Percentiles rank a stretch among this genome's conserved stretches.
phyloP scores from a whole-genome alignment of 2,113 vertebrate species.

The Carassius carassius region DNA sequence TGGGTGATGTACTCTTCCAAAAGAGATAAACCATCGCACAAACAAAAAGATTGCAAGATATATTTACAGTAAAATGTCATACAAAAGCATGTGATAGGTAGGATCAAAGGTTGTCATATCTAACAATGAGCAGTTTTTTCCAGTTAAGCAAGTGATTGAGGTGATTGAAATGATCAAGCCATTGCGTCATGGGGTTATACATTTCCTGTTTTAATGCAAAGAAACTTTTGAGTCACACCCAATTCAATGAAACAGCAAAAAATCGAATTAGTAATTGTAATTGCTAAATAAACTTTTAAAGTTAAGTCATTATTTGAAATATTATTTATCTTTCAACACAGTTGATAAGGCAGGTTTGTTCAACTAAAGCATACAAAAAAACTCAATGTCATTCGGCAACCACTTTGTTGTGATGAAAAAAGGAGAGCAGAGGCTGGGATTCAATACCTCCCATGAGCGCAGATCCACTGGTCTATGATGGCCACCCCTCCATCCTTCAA shows the following conservation, averaged over 20 bases:
- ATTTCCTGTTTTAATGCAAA: neutral
- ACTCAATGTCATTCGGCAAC: neutral
- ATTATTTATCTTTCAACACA: neutral
- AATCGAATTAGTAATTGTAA: neutral
- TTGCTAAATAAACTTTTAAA: no score
- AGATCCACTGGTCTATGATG: constrained; percentile 98
- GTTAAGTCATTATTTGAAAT: no score
- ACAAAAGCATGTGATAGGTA: neutral
- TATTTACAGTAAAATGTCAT: neutral
- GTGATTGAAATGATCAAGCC: neutral
- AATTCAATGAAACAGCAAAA: neutral
- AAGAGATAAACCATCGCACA: neutral
- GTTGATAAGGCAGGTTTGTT: neutral
- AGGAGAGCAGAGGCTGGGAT: neutral
- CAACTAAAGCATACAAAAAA: neutral
- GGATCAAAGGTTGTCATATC: neutral
- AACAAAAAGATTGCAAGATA: neutral
- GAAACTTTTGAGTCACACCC: constrained; percentile 15
- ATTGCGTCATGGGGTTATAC: neutral
- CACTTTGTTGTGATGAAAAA: neutral
- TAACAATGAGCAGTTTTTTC: neutral
- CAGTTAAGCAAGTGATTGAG: neutral
- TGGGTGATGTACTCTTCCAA: neutral
- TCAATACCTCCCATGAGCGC: constrained; percentile 86
- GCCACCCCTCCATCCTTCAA: constrained; percentile 92